Evolutionary conservation across 2,797 vertebrate species (phyloP).

Genomic region (Sebastes steindachneri): DNA sequence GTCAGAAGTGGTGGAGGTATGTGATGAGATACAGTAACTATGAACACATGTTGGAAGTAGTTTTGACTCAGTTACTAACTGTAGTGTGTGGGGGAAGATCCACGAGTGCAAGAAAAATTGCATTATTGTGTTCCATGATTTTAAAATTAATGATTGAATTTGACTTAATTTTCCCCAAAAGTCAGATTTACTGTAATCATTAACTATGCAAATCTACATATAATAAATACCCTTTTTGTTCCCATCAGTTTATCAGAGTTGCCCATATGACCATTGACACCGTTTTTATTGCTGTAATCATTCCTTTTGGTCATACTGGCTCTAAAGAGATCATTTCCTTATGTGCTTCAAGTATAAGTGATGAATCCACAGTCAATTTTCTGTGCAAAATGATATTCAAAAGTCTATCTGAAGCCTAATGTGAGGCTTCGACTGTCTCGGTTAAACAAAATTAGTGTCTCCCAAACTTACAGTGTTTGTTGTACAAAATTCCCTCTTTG

Average conservation of each 20-base stretch:
- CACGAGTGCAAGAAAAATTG: neutral
- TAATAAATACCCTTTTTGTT: too few species aligned
- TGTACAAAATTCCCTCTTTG: neutral
- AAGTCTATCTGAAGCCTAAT: too few species aligned
- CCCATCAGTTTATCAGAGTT: neutral
- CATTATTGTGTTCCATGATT: neutral
- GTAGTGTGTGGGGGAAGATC: neutral
- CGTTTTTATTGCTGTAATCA: too few species aligned
- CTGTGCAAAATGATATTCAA: too few species aligned
- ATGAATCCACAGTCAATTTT: too few species aligned
- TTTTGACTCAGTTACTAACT: neutral
- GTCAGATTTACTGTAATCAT: neutral
- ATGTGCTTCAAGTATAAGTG: too few species aligned
- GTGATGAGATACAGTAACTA: slow-evolving; percentile 11
- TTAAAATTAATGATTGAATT: neutral
- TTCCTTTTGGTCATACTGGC: too few species aligned
- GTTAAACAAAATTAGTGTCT: neutral
- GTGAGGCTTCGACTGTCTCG: neutral
- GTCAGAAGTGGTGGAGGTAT: slow-evolving; percentile 90
- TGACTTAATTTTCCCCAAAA: neutral
- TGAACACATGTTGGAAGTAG: neutral
- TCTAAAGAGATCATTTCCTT: too few species aligned
- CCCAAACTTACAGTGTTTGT: neutral
- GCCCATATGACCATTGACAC: neutral
- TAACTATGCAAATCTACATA: too few species aligned